Evolutionary conservation across 2,797 vertebrate species (phyloP), one percentile per base, ranked within the genome.

Genomic region (Eleutherodactylus coqui): DNA sequence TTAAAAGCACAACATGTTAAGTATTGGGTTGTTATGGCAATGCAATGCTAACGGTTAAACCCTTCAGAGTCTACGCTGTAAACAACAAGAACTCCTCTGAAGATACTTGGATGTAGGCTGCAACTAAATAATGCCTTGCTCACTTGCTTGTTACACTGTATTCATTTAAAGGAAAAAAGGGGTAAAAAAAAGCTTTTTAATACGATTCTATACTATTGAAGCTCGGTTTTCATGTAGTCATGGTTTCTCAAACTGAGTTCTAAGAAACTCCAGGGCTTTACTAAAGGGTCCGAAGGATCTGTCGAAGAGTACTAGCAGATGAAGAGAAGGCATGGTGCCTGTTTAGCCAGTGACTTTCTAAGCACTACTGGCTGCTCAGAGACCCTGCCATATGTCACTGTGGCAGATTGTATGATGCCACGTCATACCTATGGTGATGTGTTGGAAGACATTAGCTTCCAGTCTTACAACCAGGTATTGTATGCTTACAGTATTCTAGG

Each of bases 1-100:
- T 86, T 82, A 86, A 82, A 86, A 69, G 85, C 47, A 80, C 77
- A 85, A 75, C 85, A 47, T 86, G 85, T 86, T 82, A 76, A 82
- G 43, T 86, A 86, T 82, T 43, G 70, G 60, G 72, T 86, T 86
- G 79, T 82, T 81, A 86, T 86, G 85, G 79, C 36, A 24, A 86
- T 82, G 73, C 19, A 67, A 79, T 47, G 64, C 64, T 69, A 69
- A 38, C 64, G 1, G 34, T 69, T 69, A 86, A 86, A 72, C 79
- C 79, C 7, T 38, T 80, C 34, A 41, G 43, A 55, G 49, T 7
- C 45, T 36, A 16, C 51, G 16, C 29, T 16, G 34, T 17, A 70
- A 47, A 51, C 79, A 36, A 47, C 70, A 24, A 34, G 19, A 67
- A 49, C 11, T 64, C 9, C 78, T 49, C 55, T 21, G 19, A 67